Evolutionary conservation across 92 coral and sea anemone genomes (phyloP).

Genomic region (Phymanthus crucifer): DNA sequence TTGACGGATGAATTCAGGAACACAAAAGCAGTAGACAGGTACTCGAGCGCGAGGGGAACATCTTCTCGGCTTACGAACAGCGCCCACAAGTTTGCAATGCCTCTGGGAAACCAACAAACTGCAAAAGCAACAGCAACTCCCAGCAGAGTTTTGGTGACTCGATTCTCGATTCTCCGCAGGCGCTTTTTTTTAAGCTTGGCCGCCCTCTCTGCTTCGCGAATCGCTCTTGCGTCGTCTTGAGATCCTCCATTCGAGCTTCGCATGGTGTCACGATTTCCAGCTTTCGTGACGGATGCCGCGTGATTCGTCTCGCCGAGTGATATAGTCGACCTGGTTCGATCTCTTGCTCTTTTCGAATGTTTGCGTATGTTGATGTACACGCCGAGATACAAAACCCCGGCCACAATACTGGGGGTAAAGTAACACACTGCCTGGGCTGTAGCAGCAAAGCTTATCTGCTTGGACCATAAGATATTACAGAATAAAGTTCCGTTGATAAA

Average conservation of each 20-base stretch:
- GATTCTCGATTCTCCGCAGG: conserved; percentile 67
- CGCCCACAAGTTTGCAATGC: conserved; percentile 95
- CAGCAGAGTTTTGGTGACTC: conserved; percentile 85
- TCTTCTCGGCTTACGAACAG: conserved; percentile 72
- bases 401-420: conserved; percentile 73
- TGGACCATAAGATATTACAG: conserved; percentile 89
- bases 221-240: not conserved
- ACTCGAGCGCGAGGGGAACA: conserved; percentile 89
- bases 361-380: conserved; percentile 70
- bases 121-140: conserved; percentile 89
- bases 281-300: conserved; percentile 23
- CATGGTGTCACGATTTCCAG: conserved; percentile 14
- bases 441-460: conserved; percentile 64
- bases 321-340: conserved; percentile 48
- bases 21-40: conserved; percentile 84
- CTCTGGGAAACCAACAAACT: conserved; percentile 93
- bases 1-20: conserved; percentile 86
- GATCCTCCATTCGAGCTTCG: conserved; percentile 4
- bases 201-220: conserved; percentile 20
- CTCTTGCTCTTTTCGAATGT: conserved; percentile 57
- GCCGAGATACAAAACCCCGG: conserved; percentile 59
- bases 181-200: conserved; percentile 49
- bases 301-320: conserved; percentile 31
- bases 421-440: conserved; percentile 78
- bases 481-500: conserved; percentile 80